phyloP scores from a whole-genome alignment of 1,140 invertebrate species.

The Doryteuthis pealeii region DNA sequence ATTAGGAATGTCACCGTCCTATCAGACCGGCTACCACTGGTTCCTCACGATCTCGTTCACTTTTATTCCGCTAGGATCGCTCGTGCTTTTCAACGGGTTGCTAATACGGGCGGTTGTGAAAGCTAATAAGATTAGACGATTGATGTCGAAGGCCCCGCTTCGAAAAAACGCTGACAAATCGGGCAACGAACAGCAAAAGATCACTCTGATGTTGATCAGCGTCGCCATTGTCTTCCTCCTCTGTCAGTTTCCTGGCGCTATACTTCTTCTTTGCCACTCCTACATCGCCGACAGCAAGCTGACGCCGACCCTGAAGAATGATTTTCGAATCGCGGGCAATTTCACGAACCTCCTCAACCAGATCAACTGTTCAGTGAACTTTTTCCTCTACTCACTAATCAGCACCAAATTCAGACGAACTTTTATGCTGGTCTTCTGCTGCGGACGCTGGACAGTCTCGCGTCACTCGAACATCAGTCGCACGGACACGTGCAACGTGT shows the following conservation, averaged over 20 bases:
- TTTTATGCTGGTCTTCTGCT: not conserved
- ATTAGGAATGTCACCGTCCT: conserved; percentile 60
- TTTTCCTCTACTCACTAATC: conserved; percentile 7
- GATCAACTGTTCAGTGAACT: not conserved
- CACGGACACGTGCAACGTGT: not conserved
- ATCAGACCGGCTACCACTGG: conserved; percentile 59
- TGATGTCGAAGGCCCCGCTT: conserved; percentile 22
- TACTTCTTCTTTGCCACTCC: conserved; percentile 19
- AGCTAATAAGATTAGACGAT: conserved; percentile 22
- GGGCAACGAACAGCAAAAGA: conserved; percentile 24
- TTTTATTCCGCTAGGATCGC: conserved; percentile 21
- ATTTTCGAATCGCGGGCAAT: not conserved
- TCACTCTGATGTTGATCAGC: conserved; percentile 29
- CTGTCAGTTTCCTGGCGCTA: conserved; percentile 28
- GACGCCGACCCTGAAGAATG: not conserved
- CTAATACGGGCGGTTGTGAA: conserved; percentile 24
- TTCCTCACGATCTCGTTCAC: conserved; percentile 24
- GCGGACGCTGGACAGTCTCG: not conserved
- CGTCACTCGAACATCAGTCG: not conserved
- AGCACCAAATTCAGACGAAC: conserved; percentile 11
- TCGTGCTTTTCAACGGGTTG: conserved; percentile 26
- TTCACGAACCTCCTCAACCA: conserved; percentile 8
- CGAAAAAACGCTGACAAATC: conserved; percentile 14
- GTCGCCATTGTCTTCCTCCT: conserved; percentile 29
- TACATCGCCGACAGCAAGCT: conserved; percentile 21